phyloP scores from a whole-genome alignment of 2,888 invertebrate species.

The Noctua janthe region DNA sequence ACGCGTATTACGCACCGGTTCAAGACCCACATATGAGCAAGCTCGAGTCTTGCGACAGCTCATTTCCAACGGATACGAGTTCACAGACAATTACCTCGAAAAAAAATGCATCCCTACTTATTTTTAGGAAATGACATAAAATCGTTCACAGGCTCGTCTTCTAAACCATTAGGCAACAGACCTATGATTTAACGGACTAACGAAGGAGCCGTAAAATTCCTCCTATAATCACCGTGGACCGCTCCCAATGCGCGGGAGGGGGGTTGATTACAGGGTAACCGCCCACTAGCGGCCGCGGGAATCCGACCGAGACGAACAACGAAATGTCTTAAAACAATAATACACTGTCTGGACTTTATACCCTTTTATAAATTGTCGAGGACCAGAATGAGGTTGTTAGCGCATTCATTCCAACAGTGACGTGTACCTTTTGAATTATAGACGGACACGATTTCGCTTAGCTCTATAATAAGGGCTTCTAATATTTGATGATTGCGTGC shows the following conservation, averaged over 20 bases:
- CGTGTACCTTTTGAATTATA: constrained; percentile 66
- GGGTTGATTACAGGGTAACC: constrained; percentile 87
- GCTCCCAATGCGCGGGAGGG: constrained; percentile 77
- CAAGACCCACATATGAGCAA: constrained; percentile 27
- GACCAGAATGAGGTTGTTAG: constrained; percentile 60
- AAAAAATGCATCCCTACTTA: constrained; percentile 74
- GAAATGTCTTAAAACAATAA: constrained; percentile 77
- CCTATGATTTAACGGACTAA: constrained; percentile 89
- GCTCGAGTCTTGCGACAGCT: constrained; percentile 36
- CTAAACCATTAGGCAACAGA: constrained; percentile 79
- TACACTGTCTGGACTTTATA: constrained; percentile 63
- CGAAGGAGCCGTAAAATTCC: constrained; percentile 87
- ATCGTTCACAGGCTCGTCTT: constrained; percentile 79
- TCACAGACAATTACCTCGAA: constrained; percentile 83
- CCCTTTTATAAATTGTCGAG: constrained; percentile 56
- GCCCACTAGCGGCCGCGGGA: constrained; percentile 81
- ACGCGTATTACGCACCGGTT: constrained; percentile 58
- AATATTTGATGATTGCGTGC: constrained; percentile 77
- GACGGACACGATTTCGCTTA: constrained; percentile 78
- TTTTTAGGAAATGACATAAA: constrained; percentile 84
- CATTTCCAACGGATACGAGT: constrained; percentile 64
- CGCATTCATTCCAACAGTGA: constrained; percentile 61
- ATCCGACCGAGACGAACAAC: constrained; percentile 74
- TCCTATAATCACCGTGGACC: constrained; percentile 84
- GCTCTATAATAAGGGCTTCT: constrained; percentile 74